Percentiles rank a stretch among this genome's conserved stretches.
These are phyloP conservation scores for Notamacropus eugenii DNA, from an alignment of 2,797 vertebrate species.

Conservation along the genomic window DNA sequence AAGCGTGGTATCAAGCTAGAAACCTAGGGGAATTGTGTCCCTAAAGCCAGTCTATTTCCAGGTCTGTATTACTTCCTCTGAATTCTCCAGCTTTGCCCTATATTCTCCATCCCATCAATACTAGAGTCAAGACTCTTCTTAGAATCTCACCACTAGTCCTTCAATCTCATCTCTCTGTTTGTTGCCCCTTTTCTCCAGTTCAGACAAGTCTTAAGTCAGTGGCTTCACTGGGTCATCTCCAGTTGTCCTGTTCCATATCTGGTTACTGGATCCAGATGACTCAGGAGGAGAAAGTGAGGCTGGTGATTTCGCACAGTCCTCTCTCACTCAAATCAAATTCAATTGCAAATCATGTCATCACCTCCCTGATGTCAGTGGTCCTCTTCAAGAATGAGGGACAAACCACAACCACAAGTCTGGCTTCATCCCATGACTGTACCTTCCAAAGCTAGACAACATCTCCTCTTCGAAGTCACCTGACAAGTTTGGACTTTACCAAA, in stretches of 20 bases:
- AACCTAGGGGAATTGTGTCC: background rate
- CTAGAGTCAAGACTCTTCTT: background rate
- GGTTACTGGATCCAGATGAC: too few relatives aligned
- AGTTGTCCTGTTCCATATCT: too few relatives aligned
- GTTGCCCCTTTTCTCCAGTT: background rate
- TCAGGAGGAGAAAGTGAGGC: too few relatives aligned
- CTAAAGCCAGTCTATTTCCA: background rate
- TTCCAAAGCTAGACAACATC: background rate
- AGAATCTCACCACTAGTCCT: background rate
- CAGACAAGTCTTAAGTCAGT: background rate
- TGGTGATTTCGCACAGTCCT: too few relatives aligned
- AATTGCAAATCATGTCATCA: too few relatives aligned
- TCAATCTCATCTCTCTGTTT: background rate
- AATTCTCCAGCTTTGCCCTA: background rate
- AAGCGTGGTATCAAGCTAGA: background rate
- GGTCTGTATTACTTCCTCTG: background rate
- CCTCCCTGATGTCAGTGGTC: too few relatives aligned
- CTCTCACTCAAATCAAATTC: too few relatives aligned
- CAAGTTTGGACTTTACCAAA: background rate
- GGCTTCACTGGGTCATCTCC: background rate
- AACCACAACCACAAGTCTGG: background rate
- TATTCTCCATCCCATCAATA: too few relatives aligned
- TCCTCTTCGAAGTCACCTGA: background rate
- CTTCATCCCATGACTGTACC: background rate
- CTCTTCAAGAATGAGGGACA: too few relatives aligned